Evolutionary conservation across 2,888 invertebrate species (phyloP), one percentile per base, ranked within the genome.

Genomic region (Thymelicus acteon): DNA sequence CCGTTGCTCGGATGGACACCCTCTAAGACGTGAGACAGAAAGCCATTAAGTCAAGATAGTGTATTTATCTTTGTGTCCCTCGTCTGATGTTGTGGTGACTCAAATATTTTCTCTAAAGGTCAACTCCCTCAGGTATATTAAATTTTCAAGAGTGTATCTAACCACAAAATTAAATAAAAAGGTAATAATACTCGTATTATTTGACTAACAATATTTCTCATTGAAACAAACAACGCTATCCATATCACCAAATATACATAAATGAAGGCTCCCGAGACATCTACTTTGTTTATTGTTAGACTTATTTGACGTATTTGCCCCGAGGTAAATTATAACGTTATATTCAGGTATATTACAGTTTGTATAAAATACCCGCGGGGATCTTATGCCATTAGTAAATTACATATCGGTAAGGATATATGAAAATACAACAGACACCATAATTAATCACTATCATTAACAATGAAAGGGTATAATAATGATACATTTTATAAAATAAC

Each of bases 11-110:
- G 85, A 85, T 83, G 86, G 87, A 88, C 89, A 82, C 89, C 88
- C 88, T 83, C 85, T 79, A 79, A 85, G 82, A 85, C 80, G 76
- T 74, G 82, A 81, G 90, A 88, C 90, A 85, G 86, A 85, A 90
- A 88, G 82, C 90, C 87, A 91, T 91, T 92, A 90, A 88, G 85
- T 85, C 83, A 82, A 88, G 87, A 90, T 88, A 86, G 86, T 85
- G 88, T 91, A 91, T 92, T 91, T 91, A 88, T 92, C 90, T 91
- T 87, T 77, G 78, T 80, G 82, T 84, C 80, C 82, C 83, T 77
- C 77, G 75, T 78, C 77, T 79, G 82, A 85, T 82, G 72, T 13
- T 75, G 76, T 82, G 82, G 83, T 83, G 82, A 82, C 84, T 78
- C 76, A 79, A 82, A 85, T 84, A 87, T 83, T 86, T 76, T 85